Evolutionary conservation across 2,888 invertebrate species (phyloP).

Genomic region (Chironomus riparius): DNA sequence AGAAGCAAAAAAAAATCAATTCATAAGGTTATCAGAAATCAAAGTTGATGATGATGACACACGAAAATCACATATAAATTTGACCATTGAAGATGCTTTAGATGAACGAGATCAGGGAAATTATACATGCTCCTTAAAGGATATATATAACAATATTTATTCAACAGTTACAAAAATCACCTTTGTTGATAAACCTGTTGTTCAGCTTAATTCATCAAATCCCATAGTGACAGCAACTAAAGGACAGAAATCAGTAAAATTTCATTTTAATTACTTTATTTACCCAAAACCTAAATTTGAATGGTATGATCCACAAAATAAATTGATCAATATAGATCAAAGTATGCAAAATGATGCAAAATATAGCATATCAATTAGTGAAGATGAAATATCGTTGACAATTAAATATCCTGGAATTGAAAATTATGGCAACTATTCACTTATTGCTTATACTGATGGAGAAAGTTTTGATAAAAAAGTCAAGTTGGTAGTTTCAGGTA

Average conservation of each 20-base stretch:
- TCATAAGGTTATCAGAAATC: background rate
- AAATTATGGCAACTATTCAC: background rate
- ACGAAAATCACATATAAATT: background rate
- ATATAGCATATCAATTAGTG: background rate
- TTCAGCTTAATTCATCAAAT: background rate
- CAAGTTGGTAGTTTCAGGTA: background rate
- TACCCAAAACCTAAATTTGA: slow-evolving; percentile 47
- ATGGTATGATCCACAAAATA: slow-evolving; percentile 44
- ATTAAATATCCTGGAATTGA: slow-evolving; percentile 25
- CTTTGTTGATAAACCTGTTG: background rate
- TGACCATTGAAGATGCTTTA: background rate
- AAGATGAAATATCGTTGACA: slow-evolving; percentile 19
- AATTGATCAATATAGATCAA: background rate
- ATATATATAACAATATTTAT: background rate
- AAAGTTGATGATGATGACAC: background rate
- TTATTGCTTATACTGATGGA: background rate
- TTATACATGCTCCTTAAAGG: slow-evolving; percentile 3
- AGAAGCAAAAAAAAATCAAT: slow-evolving; percentile 11
- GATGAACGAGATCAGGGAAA: slow-evolving; percentile 3
- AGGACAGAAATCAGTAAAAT: slow-evolving; percentile 41
- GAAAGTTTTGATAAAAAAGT: slow-evolving; percentile 7
- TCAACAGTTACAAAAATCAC: background rate
- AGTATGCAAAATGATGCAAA: background rate
- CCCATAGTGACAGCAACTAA: slow-evolving; percentile 29
- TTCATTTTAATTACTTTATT: slow-evolving; percentile 47